These are phyloP conservation scores for Lacerta viridis DNA, from an alignment of 2,797 vertebrate species.

Conservation along the genomic window DNA sequence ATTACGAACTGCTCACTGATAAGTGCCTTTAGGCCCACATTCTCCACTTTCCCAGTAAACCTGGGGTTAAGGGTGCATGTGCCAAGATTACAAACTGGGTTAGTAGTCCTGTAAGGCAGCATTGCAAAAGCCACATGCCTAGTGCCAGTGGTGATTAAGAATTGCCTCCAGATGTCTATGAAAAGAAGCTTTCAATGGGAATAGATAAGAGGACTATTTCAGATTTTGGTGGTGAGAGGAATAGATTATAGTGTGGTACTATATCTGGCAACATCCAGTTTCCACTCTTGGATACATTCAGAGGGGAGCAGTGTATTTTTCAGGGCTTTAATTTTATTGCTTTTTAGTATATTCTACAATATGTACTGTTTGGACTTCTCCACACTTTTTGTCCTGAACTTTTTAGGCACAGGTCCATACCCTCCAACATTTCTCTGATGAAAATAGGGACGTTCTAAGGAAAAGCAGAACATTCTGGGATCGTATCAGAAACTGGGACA, in stretches of 20 bases:
- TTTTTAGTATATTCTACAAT: no score
- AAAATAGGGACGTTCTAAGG: no score
- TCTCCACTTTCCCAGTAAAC: background rate
- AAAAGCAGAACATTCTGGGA: no score
- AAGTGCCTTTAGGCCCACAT: background rate
- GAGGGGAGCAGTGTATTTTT: background rate
- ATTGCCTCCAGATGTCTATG: background rate
- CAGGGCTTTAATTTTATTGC: no score
- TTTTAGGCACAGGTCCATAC: no score
- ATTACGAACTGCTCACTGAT: background rate
- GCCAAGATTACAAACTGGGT: background rate
- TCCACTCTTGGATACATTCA: background rate
- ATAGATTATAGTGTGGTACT: no score
- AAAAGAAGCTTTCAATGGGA: background rate
- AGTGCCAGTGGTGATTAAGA: background rate
- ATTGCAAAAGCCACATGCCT: background rate
- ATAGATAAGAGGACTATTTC: background rate
- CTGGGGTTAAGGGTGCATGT: background rate
- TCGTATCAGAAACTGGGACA: no score
- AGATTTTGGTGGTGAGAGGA: background rate
- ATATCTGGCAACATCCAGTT: background rate
- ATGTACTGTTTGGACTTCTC: no score
- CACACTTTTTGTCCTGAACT: no score
- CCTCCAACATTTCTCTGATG: no score
- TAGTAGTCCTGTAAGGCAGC: background rate